These are phyloP conservation scores for Pollenia amentaria DNA, from an alignment of 2,888 invertebrate genomes.

Conservation along the genomic window DNA sequence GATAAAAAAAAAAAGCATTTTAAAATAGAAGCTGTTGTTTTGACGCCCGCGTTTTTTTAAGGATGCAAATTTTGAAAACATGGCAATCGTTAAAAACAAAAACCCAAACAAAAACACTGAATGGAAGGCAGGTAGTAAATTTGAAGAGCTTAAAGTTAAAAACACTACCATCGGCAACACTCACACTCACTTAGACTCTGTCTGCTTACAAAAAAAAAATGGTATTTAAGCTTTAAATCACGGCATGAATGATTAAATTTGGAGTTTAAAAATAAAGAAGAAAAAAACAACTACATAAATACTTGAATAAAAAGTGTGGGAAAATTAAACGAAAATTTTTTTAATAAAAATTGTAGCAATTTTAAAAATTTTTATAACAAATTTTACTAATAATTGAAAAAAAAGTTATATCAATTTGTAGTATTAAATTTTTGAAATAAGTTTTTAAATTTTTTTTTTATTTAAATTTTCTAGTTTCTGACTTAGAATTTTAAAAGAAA, in stretches of 20 bases:
- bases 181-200: constrained; percentile 7
- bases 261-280: background rate
- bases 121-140: constrained; percentile 60
- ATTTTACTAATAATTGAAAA: background rate
- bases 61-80: constrained; percentile 57
- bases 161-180: background rate
- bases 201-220: background rate
- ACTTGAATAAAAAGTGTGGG: constrained; percentile 51
- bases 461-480: too few relatives aligned
- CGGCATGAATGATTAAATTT: constrained; percentile 44
- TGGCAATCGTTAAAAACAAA: constrained; percentile 11
- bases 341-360: background rate
- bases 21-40: constrained; percentile 60
- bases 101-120: constrained; percentile 30
- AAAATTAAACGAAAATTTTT: constrained; percentile 23
- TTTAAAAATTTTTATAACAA: background rate
- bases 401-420: too few relatives aligned
- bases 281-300: background rate
- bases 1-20: background rate
- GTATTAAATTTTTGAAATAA: too few relatives aligned
- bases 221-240: constrained; percentile 43
- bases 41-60: constrained; percentile 68
- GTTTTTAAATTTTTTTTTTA: too few relatives aligned
- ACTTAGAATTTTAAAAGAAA: too few relatives aligned
- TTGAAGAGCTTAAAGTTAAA: constrained; percentile 68